Conservation (phyloP, 2,113 vertebrate species). For the Ginglymostoma cirratum region DNA sequence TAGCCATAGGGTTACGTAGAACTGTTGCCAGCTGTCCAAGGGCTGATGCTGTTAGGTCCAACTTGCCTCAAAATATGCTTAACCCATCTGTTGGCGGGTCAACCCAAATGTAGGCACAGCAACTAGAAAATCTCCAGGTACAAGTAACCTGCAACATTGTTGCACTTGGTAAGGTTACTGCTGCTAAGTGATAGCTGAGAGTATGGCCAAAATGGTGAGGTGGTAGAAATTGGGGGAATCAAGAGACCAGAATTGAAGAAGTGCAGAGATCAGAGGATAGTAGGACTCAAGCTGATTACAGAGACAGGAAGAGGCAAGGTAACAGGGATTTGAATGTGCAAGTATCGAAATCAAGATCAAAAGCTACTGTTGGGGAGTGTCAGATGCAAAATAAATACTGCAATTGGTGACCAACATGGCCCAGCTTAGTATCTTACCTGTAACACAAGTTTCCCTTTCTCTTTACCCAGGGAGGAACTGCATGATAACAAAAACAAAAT, state of each 20-base stretch:
- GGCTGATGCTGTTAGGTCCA: not conserved
- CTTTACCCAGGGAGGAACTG: constrained; percentile 78
- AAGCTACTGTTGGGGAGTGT: not conserved
- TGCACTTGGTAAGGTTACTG: not conserved
- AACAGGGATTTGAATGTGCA: not conserved
- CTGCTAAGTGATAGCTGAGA: not conserved
- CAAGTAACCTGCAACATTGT: not conserved
- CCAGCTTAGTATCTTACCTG: constrained; percentile 65
- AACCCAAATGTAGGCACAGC: too few species aligned
- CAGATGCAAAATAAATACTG: not conserved
- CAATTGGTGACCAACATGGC: too few species aligned
- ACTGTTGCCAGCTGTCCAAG: not conserved
- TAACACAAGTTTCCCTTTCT: constrained; percentile 77
- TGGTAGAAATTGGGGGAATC: not conserved
- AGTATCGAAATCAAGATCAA: not conserved
- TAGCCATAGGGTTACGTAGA: not conserved
- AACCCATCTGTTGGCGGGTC: not conserved
- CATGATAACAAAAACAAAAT: constrained; percentile 14
- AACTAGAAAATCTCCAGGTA: not conserved
- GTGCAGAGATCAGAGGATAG: not conserved
- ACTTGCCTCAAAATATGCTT: not conserved
- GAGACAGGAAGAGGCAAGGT: not conserved
- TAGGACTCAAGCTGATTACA: not conserved
- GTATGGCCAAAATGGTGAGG: not conserved
- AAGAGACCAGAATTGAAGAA: not conserved